Base-by-base conservation (phyloP, 2,888 invertebrate genomes). In the Agrotis clavis region DNA sequence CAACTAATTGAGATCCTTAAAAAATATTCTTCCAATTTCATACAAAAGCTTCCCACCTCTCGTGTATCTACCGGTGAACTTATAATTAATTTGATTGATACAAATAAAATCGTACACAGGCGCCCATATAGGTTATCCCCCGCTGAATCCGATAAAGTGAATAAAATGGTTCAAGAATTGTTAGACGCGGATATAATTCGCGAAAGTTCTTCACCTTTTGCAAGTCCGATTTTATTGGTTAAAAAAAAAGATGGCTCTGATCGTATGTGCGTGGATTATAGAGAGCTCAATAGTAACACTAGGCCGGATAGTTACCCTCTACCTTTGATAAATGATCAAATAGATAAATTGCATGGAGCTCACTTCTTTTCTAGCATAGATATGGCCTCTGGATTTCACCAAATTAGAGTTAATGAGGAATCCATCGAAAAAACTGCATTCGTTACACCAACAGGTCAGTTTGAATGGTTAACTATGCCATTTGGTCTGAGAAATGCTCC, bases 311-410 rank as follows among this genome's bases (percentile, higher is more conserved):
- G 48, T 18, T 61, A 61, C 9, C 62, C 62, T 9, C 16, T 63
- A 16, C 62, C 62, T 14, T 9, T 63, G 4, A 63, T 63, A 19
- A 63, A n/a, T 63, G 66, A 67, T 16, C 66, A 67, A 35, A 67
- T 67, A 2, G 19, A 67, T 51, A 59, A 59, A 5, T 35, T 67
- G 21, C 48, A 63, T 51, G 63, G 63, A 5, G 63, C 63, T 6
- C 19, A 16, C 16, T 35, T 19, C 11, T 62, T 30, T 18, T 25
- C 21, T 18, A 25, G 16, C 16, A 4, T 61, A 1, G 47, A 61
- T 18, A 61, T 62, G 48, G 50, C 63, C 19, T 63, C 50, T 16
- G 63, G 63, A 5, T 50, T 51, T 4, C 51, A 51, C 13, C 19
- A 51, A 19, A 19, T 50, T 19, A 16, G 35, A 4, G 63, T 51